These are phyloP conservation scores for Dermolepida albohirtum DNA, from an alignment of 2,888 invertebrate species.

Conservation along the genomic window DNA sequence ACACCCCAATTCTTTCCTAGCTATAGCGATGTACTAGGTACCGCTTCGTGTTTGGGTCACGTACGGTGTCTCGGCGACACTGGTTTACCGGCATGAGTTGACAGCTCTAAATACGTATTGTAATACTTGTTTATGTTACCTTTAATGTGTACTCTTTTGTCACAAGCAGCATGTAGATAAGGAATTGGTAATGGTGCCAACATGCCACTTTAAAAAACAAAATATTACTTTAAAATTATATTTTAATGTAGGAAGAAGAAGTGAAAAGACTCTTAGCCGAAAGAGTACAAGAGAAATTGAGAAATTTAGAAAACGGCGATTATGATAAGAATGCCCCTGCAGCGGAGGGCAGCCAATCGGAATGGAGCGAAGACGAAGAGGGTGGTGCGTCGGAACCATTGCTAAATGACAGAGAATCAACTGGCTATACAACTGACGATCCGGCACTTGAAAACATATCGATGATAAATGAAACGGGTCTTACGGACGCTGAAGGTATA, in stretches of 20 bases:
- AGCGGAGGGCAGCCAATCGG: conserved; percentile 80
- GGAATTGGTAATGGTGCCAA: conserved; percentile 59
- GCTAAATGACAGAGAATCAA: conserved; percentile 72
- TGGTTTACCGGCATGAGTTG: too few species aligned
- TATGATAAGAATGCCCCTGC: conserved; percentile 63
- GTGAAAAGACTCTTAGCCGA: conserved; percentile 66
- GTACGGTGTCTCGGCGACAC: too few species aligned
- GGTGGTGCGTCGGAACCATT: conserved; percentile 73
- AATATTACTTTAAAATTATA: conserved; percentile 33
- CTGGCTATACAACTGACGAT: conserved; percentile 89
- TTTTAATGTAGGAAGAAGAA: conserved; percentile 64
- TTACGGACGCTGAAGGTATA: conserved; percentile 85
- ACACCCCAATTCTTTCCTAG: too few species aligned
- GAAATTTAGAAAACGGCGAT: conserved; percentile 52
- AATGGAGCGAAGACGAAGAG: conserved; percentile 80
- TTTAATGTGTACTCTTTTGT: conserved; percentile 24
- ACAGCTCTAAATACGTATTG: too few species aligned
- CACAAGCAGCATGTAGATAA: conserved; percentile 60
- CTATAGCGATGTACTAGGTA: too few species aligned
- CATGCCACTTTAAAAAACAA: background rate
- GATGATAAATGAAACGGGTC: conserved; percentile 85
- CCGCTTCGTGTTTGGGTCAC: too few species aligned
- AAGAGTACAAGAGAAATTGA: conserved; percentile 63
- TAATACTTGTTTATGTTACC: too few species aligned
- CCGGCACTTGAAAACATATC: conserved; percentile 88